A percentile compares a stretch with the other conserved stretches of the same genome.
phyloP scores from a whole-genome alignment of 2,113 vertebrate species.

The Aleadryas rufinucha region DNA sequence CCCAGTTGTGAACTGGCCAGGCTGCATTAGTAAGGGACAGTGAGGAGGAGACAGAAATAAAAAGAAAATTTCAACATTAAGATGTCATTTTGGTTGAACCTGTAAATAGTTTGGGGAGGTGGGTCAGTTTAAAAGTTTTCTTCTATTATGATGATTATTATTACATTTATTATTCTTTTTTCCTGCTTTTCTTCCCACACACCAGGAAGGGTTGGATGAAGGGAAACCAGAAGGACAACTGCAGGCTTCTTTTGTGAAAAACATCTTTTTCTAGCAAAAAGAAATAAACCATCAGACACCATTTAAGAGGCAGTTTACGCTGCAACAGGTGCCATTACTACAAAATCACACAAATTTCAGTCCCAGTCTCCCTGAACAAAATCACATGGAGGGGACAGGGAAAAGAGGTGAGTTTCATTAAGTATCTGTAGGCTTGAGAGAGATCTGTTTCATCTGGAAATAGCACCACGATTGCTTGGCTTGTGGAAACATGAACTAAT shows the following conservation, averaged over 20 bases:
- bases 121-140: not conserved
- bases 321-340: not conserved
- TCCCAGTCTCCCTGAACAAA: not conserved
- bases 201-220: not conserved
- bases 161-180: not conserved
- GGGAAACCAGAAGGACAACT: not conserved
- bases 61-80: not conserved
- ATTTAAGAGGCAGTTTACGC: not conserved
- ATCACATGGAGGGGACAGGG: not conserved
- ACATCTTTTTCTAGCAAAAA: not conserved
- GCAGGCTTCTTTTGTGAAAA: not conserved
- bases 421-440: not conserved
- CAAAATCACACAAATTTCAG: not conserved
- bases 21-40: not conserved
- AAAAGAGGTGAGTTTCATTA: not conserved
- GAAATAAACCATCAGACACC: not conserved
- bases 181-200: not conserved
- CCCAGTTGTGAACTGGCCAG: not conserved
- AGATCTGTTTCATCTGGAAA: not conserved
- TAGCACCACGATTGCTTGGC: fast-evolving
- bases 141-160: not conserved
- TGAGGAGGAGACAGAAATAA: not conserved
- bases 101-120: not conserved
- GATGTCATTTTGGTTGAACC: not conserved
- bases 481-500: not conserved